phyloP scores from a whole-genome alignment of 2,113 vertebrate species.

The Grammomys dolichurus region DNA sequence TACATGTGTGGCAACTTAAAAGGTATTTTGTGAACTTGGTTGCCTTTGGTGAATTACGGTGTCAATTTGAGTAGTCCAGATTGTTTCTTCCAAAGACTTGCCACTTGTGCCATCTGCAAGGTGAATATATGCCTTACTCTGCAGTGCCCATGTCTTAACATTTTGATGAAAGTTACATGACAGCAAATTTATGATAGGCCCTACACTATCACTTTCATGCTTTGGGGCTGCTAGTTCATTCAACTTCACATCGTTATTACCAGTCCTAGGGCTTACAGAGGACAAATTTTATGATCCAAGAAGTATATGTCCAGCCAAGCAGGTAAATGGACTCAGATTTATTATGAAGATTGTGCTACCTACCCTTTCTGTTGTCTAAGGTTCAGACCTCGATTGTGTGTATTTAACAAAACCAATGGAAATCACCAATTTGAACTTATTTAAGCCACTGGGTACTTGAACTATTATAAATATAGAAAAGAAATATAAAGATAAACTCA shows the following conservation, averaged over 20 bases:
- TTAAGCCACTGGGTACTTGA: slow-evolving; percentile 19
- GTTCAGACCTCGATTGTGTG: slow-evolving; percentile 22
- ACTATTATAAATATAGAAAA: slow-evolving; percentile 52
- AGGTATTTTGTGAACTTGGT: slow-evolving; percentile 22
- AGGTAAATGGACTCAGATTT: slow-evolving; percentile 77
- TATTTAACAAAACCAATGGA: slow-evolving; percentile 65
- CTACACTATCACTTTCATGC: slow-evolving; percentile 46
- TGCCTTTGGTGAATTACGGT: slow-evolving; percentile 4
- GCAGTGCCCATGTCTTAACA: slow-evolving; percentile 6
- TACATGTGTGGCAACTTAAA: neutral
- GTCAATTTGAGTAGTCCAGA: slow-evolving; percentile 13
- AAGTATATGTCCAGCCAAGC: slow-evolving; percentile 69
- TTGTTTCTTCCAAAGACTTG: neutral
- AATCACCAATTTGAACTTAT: slow-evolving; percentile 61
- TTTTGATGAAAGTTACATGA: slow-evolving; percentile 53
- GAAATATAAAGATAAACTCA: slow-evolving; percentile 46
- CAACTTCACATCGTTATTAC: slow-evolving; percentile 68
- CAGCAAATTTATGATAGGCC: slow-evolving; percentile 56
- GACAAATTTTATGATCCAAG: slow-evolving; percentile 80
- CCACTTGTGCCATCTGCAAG: neutral
- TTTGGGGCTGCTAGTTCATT: slow-evolving; percentile 58
- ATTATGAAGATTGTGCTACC: slow-evolving; percentile 58
- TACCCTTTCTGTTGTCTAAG: slow-evolving; percentile 43
- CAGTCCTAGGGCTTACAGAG: slow-evolving; percentile 60
- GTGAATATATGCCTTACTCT: slow-evolving; percentile 48